A percentile compares a stretch with the other conserved stretches of the same genome.
Conservation (phyloP, 2,113 vertebrate genomes). For the Ammodytes dubius region DNA sequence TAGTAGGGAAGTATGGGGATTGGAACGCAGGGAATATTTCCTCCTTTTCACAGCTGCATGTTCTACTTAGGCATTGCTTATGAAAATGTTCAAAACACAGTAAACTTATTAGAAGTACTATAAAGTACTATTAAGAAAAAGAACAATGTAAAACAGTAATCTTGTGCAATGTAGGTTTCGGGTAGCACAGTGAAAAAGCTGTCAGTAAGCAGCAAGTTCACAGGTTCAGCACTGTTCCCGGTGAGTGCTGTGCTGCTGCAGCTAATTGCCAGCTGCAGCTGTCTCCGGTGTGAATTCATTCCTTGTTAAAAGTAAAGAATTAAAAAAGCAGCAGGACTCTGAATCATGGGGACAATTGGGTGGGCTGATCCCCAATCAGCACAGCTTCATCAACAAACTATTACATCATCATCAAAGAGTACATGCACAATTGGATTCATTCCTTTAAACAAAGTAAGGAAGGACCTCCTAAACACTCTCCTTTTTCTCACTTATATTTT, state of each 20-base stretch:
- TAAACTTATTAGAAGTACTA: too few species aligned
- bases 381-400: neutral
- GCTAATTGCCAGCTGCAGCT: neutral
- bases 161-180: neutral
- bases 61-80: too few species aligned
- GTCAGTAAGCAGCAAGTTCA: neutral
- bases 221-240: neutral
- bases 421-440: neutral
- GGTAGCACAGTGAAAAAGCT: neutral
- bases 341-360: neutral
- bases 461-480: too few species aligned
- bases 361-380: neutral
- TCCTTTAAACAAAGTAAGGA: too few species aligned
- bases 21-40: too few species aligned
- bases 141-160: too few species aligned
- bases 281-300: slow-evolving; percentile 16
- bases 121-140: too few species aligned
- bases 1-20: too few species aligned
- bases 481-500: too few species aligned
- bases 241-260: neutral
- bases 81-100: too few species aligned
- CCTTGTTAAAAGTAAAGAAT: neutral
- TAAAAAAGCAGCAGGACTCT: slow-evolving; percentile 14
- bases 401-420: neutral
- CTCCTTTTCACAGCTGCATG: too few species aligned